These are phyloP conservation scores for Eilema depressum DNA, from an alignment of 2,888 invertebrate genomes.

Conservation along the genomic window DNA sequence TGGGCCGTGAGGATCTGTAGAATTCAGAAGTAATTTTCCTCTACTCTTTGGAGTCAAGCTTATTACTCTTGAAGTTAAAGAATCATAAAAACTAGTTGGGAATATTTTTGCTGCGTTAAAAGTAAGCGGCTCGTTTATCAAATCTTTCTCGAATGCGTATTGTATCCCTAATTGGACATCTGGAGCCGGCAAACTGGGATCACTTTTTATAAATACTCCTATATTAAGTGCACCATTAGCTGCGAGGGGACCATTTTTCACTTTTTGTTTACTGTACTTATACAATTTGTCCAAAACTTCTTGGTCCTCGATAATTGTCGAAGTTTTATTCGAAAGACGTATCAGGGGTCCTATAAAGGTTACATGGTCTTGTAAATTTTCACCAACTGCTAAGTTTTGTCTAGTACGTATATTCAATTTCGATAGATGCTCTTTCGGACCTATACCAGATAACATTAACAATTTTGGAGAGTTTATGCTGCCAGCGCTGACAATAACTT, in stretches of 20 bases:
- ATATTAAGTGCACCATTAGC: conserved; percentile 84
- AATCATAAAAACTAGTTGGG: conserved; percentile 88
- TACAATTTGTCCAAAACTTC: conserved; percentile 71
- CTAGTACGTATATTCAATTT: conserved; percentile 62
- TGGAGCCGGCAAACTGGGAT: conserved; percentile 75
- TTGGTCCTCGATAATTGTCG: conserved; percentile 72
- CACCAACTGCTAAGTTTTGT: conserved; percentile 70
- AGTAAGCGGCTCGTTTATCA: conserved; percentile 77
- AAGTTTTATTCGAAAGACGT: conserved; percentile 80
- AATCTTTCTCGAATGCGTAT: conserved; percentile 80
- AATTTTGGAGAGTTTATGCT: conserved; percentile 68
- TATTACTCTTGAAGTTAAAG: conserved; percentile 85
- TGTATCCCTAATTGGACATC: conserved; percentile 88
- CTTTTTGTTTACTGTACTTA: conserved; percentile 65
- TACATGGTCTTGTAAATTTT: conserved; percentile 74
- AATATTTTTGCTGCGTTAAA: conserved; percentile 63
- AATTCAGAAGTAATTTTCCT: conserved; percentile 87
- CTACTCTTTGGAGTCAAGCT: conserved; percentile 88
- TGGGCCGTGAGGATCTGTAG: conserved; percentile 89
- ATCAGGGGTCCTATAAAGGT: conserved; percentile 79
- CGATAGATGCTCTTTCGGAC: conserved; percentile 66
- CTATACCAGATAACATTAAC: conserved; percentile 74
- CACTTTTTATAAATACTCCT: conserved; percentile 86
- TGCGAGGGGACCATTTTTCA: conserved; percentile 79
- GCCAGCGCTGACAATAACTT: conserved; percentile 72